These are phyloP conservation scores for Nettapus auritus DNA, from an alignment of 2,113 vertebrate genomes.

Conservation along the genomic window DNA sequence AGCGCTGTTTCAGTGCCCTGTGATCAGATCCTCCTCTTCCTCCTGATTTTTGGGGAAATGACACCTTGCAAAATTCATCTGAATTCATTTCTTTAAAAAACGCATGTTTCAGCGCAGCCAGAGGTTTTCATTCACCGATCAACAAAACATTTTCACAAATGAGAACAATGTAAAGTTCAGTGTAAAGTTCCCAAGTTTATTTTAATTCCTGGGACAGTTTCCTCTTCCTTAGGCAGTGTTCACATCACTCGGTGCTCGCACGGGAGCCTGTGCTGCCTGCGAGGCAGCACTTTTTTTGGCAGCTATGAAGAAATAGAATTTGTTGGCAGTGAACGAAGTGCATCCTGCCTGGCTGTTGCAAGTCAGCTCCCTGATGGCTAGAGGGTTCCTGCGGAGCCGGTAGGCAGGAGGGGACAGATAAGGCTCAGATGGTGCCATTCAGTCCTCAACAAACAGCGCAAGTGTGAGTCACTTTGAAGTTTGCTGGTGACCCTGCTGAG, in stretches of 20 bases:
- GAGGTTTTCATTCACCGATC: neutral
- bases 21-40: neutral
- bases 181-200: neutral
- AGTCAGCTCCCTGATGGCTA: neutral
- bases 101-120: rapidly evolving
- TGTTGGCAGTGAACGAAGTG: neutral
- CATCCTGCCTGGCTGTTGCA: neutral
- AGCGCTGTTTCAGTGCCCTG: neutral
- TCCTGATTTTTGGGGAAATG: neutral
- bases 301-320: neutral
- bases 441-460: neutral
- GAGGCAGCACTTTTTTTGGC: neutral
- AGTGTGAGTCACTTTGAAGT: slow-evolving; percentile 44
- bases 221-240: neutral
- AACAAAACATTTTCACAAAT: neutral
- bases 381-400: neutral
- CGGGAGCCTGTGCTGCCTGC: neutral
- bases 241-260: too few relatives aligned
- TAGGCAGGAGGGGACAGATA: neutral
- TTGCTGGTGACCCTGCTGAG: slow-evolving; percentile 21
- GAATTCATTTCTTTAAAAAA: neutral
- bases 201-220: neutral
- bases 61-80: neutral
- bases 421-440: neutral
- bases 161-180: neutral